A percentile compares a stretch with the other conserved stretches of the same genome.
Evolutionary conservation across 2,888 invertebrate species (phyloP).

Genomic region (Ryuthela nishihirai): DNA sequence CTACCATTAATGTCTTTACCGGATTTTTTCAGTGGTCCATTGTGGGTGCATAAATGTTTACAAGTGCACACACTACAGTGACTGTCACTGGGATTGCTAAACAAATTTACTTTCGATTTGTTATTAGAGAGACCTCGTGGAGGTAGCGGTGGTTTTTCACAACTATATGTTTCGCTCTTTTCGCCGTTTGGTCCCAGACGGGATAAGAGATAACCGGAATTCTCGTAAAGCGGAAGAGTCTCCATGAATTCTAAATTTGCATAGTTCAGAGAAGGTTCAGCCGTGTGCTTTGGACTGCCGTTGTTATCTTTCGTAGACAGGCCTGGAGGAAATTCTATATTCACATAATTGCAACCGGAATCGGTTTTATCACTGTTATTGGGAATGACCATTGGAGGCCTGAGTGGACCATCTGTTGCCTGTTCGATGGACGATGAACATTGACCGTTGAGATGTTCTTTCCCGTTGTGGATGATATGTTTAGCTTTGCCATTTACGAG

Average conservation of each 20-base stretch:
- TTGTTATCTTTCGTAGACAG: neutral
- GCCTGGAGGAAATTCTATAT: slow-evolving; percentile 21
- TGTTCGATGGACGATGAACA: too few relatives aligned
- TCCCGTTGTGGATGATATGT: too few relatives aligned
- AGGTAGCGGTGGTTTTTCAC: slow-evolving; percentile 25
- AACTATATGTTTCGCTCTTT: neutral
- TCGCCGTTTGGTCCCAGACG: slow-evolving; percentile 6
- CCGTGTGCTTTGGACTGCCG: slow-evolving; percentile 7
- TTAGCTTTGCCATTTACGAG: slow-evolving; percentile 23
- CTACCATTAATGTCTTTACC: slow-evolving; percentile 16
- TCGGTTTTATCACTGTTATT: neutral
- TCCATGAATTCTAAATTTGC: slow-evolving; percentile 64
- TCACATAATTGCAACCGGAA: slow-evolving; percentile 18
- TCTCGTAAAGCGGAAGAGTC: slow-evolving; percentile 71
- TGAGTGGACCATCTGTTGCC: too few relatives aligned
- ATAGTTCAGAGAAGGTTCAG: slow-evolving; percentile 23
- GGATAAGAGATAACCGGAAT: slow-evolving; percentile 53
- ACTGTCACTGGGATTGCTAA: too few relatives aligned
- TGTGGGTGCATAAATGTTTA: slow-evolving; percentile 3
- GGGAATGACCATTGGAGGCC: too few relatives aligned
- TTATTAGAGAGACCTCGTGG: slow-evolving; percentile 19
- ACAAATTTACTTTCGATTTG: too few relatives aligned
- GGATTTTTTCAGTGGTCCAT: slow-evolving; percentile 10
- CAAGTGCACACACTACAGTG: slow-evolving; percentile 15
- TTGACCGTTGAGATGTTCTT: too few relatives aligned